Conservation (phyloP, 2,113 vertebrate genomes). For the Diglossa brunneiventris region DNA sequence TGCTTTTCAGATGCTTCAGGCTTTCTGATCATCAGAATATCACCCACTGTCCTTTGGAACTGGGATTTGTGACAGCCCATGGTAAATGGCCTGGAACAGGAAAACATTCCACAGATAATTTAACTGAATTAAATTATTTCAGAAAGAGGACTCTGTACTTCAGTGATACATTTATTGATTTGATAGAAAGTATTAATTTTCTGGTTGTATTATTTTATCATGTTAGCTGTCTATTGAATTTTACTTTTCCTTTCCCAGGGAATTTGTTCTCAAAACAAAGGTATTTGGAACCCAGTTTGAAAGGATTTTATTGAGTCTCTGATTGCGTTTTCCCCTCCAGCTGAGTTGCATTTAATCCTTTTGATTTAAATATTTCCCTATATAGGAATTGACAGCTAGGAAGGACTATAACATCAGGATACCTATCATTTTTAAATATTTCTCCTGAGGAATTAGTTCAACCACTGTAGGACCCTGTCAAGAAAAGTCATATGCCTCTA, state of each 20-base stretch:
- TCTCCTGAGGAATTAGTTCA: neutral
- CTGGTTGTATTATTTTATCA: constrained; percentile 32
- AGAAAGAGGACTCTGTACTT: neutral
- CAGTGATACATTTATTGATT: neutral
- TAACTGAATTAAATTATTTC: neutral
- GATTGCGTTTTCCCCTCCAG: neutral
- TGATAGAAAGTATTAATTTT: constrained; percentile 23
- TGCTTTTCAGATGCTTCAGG: constrained; percentile 29
- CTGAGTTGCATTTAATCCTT: constrained; percentile 1
- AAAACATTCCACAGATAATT: constrained; percentile 14
- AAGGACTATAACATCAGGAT: neutral
- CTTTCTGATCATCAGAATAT: constrained; percentile 5
- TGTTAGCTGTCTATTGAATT: constrained; percentile 10
- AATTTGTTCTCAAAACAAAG: constrained; percentile 30
- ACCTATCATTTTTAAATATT: neutral
- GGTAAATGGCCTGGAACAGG: constrained; percentile 19
- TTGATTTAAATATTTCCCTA: neutral
- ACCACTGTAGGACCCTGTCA: neutral
- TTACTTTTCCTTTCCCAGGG: neutral
- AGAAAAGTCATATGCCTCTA: neutral
- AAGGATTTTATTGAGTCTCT: neutral
- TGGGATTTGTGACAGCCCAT: neutral
- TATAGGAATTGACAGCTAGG: neutral
- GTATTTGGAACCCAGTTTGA: neutral
- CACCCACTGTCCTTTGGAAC: neutral